A percentile compares a stretch with the other conserved stretches of the same genome.
phyloP scores from a whole-genome alignment of 2,113 vertebrate genomes.

The Apeltes quadracus region DNA sequence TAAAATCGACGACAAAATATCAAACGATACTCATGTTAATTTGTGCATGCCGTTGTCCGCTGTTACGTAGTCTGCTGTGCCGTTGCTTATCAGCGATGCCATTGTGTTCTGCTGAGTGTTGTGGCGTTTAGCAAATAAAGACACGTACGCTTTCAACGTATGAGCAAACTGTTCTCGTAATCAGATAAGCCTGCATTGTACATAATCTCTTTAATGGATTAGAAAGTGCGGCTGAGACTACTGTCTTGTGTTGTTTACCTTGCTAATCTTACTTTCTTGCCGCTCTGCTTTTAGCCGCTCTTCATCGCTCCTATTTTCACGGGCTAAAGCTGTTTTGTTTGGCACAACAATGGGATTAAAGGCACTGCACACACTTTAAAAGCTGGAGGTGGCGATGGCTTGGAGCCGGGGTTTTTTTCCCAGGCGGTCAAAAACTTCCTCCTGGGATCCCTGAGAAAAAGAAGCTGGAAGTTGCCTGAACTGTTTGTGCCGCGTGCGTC shows the following conservation, averaged over 20 bases:
- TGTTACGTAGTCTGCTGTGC: not conserved
- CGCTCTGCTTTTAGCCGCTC: slow-evolving; percentile 28
- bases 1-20: not conserved
- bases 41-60: not conserved
- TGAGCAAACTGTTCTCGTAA: slow-evolving; percentile 48
- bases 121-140: slow-evolving; percentile 42
- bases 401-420: slow-evolving; percentile 82
- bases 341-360: slow-evolving; percentile 74
- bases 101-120: slow-evolving; percentile 13
- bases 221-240: slow-evolving; percentile 15
- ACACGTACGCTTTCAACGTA: slow-evolving; percentile 27
- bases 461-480: slow-evolving; percentile 84
- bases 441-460: slow-evolving; percentile 79
- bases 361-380: slow-evolving; percentile 51
- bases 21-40: not conserved
- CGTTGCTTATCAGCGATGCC: slow-evolving; percentile 25
- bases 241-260: slow-evolving; percentile 31
- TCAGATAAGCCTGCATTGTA: slow-evolving; percentile 22
- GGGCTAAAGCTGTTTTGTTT: slow-evolving; percentile 42
- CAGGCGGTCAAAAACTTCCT: slow-evolving; percentile 90
- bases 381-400: slow-evolving; percentile 54
- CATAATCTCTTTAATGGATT: slow-evolving; percentile 13
- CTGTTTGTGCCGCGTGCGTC: slow-evolving; percentile 82
- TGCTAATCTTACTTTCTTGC: slow-evolving; percentile 32
- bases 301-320: slow-evolving; percentile 15